Evolutionary conservation across 92 coral and sea anemone genomes (phyloP), one percentile per base, ranked within the genome.

Genomic region (Porites divaricata): DNA sequence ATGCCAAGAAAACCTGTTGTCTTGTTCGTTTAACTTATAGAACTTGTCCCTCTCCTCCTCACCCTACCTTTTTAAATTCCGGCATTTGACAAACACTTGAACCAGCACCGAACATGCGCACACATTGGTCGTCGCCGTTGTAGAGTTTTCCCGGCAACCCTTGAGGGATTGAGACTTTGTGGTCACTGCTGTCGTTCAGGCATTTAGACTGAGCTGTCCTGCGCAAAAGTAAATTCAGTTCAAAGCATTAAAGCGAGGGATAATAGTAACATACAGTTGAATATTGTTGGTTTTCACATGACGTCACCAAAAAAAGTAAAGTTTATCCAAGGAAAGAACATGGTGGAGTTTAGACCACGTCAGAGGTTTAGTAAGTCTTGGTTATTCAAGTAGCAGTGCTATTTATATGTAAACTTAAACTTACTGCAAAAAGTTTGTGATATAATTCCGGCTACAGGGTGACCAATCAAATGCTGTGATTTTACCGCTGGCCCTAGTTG

Each of bases 391-490:
- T 35, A 35, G 45, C 4, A 35, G 45, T 35, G 45, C 45, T 35
- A 4, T 35, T 8, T n/a, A 24, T 9, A 12, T 26, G 45, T 35
- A 4, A 26, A 13, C 28, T 9, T 5, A 9, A 28, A 45, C 81
- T 66, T 70, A 92, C 95, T 81, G 80, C 48, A 92, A 57, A 67
- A 89, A 92, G 41, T 63, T 52, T 50, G 75, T 73, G 63, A 92
- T 80, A 70, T 89, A 92, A 17, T 74, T 69, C 35, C 83, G 23
- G 81, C 93, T 92, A 75, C 95, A 92, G 21, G 89, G 25, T 22
- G 95, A 92, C 95, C 95, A 92, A 70, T 81, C 83, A 79, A 86
- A 92, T 4, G 93, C 95, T 1, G 93, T 86, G n/a, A 75, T 21
- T 80, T 89, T 86, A 0, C 95, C 95, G 63, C 90, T 85, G 24